Evolutionary conservation across 2,888 invertebrate genomes (phyloP), one percentile per base, ranked within the genome.

Genomic region (Glaucopsyche alexis): DNA sequence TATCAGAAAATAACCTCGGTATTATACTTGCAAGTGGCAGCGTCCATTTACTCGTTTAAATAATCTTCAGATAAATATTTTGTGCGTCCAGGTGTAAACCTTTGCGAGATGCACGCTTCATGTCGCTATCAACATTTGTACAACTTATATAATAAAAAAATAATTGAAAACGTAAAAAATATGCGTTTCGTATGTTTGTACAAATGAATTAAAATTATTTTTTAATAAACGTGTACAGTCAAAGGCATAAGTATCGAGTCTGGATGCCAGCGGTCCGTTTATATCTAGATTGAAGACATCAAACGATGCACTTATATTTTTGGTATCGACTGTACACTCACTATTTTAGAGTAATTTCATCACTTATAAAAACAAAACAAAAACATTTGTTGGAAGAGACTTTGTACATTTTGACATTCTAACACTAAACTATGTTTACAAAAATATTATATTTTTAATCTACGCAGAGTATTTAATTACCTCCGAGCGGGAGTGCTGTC

Each of bases 381-480:
- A 74, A 67, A 19, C n/a, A n/a, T 47, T 49, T 14, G 71, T 71
- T 74, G 71, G 71, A 74, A 71, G 73, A 67, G 55, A 19, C 19
- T 73, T 74, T 74, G 74, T 73, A 71, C 73, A 73, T 50, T 47
- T 47, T 13, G 69, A 47, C 14, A n/a, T 29, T 67, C 50, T 42
- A 71, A 67, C 50, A 60, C 29, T 49, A 49, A 29, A 69, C 69
- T 49, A 69, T 49, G 69, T 69, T 29, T 69, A 69, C 69, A 69
- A 69, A 69, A 69, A 69, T 69, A 60, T 60, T 60, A 69, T 69
- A 69, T 49, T 29, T 69, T 29, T 47, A 49, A 47, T 38, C 29
- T 69, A 69, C 47, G 16, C 29, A 19, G 69, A 69, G 69, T 69
- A 69, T 69, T 69, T 67, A 69, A 49, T 67, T 45, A 45, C 19